Conservation (phyloP, 23 tunicate genomes). For the Aplidium turbinatum region DNA sequence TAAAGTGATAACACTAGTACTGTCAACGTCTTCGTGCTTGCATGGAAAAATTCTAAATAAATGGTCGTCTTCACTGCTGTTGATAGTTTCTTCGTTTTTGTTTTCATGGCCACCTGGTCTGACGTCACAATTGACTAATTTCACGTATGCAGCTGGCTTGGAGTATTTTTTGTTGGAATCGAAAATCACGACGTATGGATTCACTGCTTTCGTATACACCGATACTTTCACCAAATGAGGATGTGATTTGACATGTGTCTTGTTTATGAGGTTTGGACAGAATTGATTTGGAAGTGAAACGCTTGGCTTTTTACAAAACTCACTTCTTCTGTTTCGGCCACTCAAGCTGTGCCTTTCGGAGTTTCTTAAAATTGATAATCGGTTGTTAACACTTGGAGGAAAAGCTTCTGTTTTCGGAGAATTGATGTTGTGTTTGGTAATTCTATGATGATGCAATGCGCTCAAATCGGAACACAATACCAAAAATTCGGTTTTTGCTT, state of each 20-base stretch:
- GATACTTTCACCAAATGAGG: conserved; percentile 55
- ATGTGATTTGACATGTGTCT: background rate
- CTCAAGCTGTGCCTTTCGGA: background rate
- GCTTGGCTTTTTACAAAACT: background rate
- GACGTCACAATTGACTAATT: conserved; percentile 53
- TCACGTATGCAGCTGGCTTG: conserved; percentile 50
- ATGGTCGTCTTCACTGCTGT: conserved; percentile 20
- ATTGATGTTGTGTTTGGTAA: background rate
- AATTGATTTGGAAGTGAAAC: background rate
- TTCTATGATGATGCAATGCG: conserved; percentile 6
- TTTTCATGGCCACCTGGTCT: conserved; percentile 9
- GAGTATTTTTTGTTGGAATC: conserved; percentile 79
- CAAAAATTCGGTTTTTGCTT: conserved; percentile 48
- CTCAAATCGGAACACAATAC: conserved; percentile 29
- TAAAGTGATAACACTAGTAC: conserved; percentile 24
- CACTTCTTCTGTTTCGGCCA: conserved; percentile 4
- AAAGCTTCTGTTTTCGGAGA: background rate
- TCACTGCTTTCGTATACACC: conserved; percentile 72
- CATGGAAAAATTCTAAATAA: conserved; percentile 42
- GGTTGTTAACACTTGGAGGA: background rate
- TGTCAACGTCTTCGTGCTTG: conserved; percentile 56
- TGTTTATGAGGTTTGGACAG: background rate
- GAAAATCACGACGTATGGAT: conserved; percentile 69
- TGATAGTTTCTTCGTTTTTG: background rate
- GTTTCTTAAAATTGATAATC: conserved; percentile 19